Evolutionary conservation across 2,888 invertebrate species (phyloP).

Genomic region (Zygothrica quintamaculata): DNA sequence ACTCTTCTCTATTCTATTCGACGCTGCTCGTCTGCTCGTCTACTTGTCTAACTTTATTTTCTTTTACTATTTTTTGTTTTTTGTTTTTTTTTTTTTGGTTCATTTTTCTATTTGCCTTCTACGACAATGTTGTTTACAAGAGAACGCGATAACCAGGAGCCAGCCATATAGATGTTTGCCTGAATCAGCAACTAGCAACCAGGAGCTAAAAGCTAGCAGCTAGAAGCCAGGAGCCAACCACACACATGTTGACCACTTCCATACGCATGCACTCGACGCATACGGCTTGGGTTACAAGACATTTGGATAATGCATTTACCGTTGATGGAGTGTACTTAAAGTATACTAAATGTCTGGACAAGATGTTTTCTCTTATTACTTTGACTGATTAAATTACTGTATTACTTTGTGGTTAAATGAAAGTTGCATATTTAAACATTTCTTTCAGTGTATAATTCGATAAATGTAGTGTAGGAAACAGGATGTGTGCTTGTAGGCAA

Average conservation of each 20-base stretch:
- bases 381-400: no score
- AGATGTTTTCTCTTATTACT: not conserved
- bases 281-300: not conserved
- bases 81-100: no score
- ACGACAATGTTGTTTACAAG: constrained; percentile 60
- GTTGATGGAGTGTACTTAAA: constrained; percentile 36
- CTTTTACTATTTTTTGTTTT: no score
- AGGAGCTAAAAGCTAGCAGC: constrained; percentile 14
- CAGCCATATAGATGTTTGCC: no score
- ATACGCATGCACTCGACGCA: constrained; percentile 20
- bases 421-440: constrained; percentile 46
- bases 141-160: constrained; percentile 47
- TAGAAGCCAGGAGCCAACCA: not conserved
- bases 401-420: constrained; percentile 71
- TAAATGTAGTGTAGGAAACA: not conserved
- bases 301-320: constrained; percentile 68
- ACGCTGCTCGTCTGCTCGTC: no score
- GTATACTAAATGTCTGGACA: constrained; percentile 32
- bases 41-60: no score
- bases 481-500: constrained; percentile 10
- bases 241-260: constrained; percentile 53
- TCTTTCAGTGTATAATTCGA: constrained; percentile 21
- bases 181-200: no score
- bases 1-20: constrained; percentile 20
- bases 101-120: constrained; percentile 62